phyloP scores from a whole-genome alignment of 2,888 invertebrate genomes.

The Drosophila eohydei region DNA sequence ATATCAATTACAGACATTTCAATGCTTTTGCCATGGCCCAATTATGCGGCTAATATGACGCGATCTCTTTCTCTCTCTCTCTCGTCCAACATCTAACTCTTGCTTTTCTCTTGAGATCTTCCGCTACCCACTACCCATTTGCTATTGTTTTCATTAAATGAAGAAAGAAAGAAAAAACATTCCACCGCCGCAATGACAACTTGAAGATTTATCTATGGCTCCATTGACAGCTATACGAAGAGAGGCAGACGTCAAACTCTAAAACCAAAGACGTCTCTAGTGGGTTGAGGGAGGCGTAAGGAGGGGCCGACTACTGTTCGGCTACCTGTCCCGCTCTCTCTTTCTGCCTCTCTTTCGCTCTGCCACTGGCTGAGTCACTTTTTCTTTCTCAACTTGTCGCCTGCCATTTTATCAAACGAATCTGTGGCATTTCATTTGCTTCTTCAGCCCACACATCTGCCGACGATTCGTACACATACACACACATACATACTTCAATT shows the following conservation, averaged over 20 bases:
- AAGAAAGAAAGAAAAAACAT: conserved; percentile 31
- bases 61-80: background rate
- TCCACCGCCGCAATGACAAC: conserved; percentile 56
- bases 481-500: conserved; percentile 16
- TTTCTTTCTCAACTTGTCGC: conserved; percentile 75
- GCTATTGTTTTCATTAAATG: conserved; percentile 36
- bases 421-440: conserved; percentile 76
- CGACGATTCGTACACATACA: conserved; percentile 10
- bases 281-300: conserved; percentile 1
- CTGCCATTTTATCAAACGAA: conserved; percentile 74
- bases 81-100: background rate
- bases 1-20: conserved; percentile 68
- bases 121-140: conserved; percentile 3
- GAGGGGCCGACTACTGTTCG: conserved; percentile 27
- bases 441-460: conserved; percentile 68
- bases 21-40: conserved; percentile 66
- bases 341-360: conserved; percentile 26
- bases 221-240: conserved; percentile 50
- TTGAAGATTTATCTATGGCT: conserved; percentile 60
- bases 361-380: conserved; percentile 57
- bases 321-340: conserved; percentile 14
- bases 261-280: conserved; percentile 19
- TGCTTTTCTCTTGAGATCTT: conserved; percentile 1
- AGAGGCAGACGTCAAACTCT: conserved; percentile 40
- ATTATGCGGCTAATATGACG: conserved; percentile 50